Evolutionary conservation across 2,113 vertebrate species (phyloP).

Genomic region (Turnix velox): DNA sequence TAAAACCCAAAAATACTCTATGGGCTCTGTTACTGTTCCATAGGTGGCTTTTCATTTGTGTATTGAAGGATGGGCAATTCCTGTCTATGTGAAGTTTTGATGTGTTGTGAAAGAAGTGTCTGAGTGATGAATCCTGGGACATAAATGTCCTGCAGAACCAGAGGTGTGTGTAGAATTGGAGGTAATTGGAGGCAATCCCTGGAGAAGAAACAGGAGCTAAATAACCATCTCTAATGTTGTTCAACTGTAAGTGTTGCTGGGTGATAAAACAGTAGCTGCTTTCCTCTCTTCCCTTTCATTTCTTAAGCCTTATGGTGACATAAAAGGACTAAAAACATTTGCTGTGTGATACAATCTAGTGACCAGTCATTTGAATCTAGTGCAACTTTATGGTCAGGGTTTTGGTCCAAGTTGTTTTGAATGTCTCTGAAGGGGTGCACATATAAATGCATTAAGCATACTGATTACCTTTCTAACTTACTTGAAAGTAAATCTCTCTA

Average conservation of each 20-base stretch:
- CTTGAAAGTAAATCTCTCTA: background rate
- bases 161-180: background rate
- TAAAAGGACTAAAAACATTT: fast-evolving
- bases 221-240: background rate
- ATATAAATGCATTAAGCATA: background rate
- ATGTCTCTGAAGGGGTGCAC: background rate
- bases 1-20: background rate
- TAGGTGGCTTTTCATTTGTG: background rate
- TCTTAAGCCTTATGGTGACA: background rate
- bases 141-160: fast-evolving
- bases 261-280: background rate
- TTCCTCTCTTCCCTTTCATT: background rate
- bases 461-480: background rate
- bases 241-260: fast-evolving
- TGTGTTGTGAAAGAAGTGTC: fast-evolving
- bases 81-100: background rate
- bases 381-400: background rate
- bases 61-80: background rate
- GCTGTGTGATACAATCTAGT: background rate
- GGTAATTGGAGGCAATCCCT: no score
- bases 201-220: no score
- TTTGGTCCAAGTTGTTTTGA: background rate
- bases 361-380: no score
- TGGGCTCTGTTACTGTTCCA: background rate
- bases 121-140: fast-evolving